Conservation (phyloP, 2,797 vertebrate genomes). For the Helarctos malayanus region DNA sequence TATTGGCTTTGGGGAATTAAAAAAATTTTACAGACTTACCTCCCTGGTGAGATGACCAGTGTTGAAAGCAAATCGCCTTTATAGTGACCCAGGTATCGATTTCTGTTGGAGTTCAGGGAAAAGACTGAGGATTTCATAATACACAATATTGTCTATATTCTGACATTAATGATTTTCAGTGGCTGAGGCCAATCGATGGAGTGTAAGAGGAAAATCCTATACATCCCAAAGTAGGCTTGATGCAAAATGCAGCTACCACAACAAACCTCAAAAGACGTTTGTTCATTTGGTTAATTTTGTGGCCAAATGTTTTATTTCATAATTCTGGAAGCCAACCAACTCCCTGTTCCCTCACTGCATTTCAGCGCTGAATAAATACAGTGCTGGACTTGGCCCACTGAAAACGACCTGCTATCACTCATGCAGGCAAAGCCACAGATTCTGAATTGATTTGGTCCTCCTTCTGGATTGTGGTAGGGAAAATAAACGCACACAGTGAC, state of each 20-base stretch:
- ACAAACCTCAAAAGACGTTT: conserved; percentile 74
- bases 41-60: conserved; percentile 39
- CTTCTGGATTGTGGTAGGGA: conserved; percentile 76
- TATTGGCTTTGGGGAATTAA: conserved; percentile 57
- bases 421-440: conserved; percentile 62
- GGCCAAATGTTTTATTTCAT: conserved; percentile 81
- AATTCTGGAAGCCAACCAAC: conserved; percentile 81
- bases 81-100: conserved; percentile 60
- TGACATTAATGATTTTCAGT: conserved; percentile 75
- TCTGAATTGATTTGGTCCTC: conserved; percentile 73
- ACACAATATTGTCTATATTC: conserved; percentile 29
- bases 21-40: background rate
- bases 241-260: conserved; percentile 78
- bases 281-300: conserved; percentile 81
- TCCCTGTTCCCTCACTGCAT: conserved; percentile 72
- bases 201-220: conserved; percentile 57
- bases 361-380: conserved; percentile 80
- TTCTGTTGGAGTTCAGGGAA: conserved; percentile 61
- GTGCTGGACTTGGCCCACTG: conserved; percentile 71
- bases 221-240: conserved; percentile 53
- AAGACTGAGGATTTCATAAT: conserved; percentile 48
- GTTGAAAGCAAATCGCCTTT: conserved; percentile 65
- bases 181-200: background rate
- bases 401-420: conserved; percentile 78
- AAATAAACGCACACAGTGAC: conserved; percentile 80